phyloP scores from a whole-genome alignment of 2,113 vertebrate species.

The Paratilapia polleni region DNA sequence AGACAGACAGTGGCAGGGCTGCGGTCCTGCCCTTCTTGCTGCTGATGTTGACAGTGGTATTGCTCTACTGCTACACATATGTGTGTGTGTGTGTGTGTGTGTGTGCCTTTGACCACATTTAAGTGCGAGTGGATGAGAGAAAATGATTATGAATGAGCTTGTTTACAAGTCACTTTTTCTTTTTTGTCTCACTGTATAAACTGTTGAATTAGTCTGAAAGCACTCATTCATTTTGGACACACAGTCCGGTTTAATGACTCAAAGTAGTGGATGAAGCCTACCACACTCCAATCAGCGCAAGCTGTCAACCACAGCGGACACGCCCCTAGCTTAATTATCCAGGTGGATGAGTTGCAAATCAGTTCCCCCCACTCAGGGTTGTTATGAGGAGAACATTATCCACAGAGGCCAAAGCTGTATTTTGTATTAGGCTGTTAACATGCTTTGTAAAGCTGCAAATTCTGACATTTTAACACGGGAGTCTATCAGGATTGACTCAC shows the following conservation, averaged over 20 bases:
- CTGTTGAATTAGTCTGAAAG: background rate
- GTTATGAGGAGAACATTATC: background rate
- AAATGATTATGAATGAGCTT: background rate
- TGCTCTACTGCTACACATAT: background rate
- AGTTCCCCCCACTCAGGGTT: too few species aligned
- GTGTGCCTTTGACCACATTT: background rate
- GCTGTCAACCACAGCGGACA: too few species aligned
- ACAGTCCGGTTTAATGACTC: background rate
- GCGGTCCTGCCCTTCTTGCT: slow-evolving; percentile 1
- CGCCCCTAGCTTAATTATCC: too few species aligned
- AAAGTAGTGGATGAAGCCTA: background rate
- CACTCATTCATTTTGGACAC: background rate
- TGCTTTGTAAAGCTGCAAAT: background rate
- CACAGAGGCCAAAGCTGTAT: background rate
- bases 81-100: background rate
- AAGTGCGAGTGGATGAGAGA: background rate
- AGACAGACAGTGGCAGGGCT: slow-evolving; percentile 53
- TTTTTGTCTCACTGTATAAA: background rate
- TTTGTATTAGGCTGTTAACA: background rate
- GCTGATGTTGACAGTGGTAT: slow-evolving; percentile 44
- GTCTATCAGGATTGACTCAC: background rate
- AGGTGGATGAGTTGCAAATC: too few species aligned
- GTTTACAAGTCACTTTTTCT: background rate
- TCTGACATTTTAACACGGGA: background rate
- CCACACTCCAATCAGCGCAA: too few species aligned